Evolutionary conservation across 2,888 invertebrate species (phyloP).

Genomic region (Leucoma salicis): DNA sequence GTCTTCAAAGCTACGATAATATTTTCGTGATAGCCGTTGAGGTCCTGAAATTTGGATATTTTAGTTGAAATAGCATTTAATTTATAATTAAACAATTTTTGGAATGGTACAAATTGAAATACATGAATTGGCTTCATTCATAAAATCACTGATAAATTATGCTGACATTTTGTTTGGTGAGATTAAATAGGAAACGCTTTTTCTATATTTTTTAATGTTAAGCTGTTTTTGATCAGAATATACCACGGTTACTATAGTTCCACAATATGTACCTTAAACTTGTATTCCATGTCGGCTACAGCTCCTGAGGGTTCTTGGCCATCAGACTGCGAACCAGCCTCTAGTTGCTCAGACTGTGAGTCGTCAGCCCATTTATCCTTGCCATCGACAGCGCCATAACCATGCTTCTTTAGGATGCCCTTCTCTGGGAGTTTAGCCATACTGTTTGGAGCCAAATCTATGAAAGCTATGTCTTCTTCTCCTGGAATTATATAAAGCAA

Average conservation of each 20-base stretch:
- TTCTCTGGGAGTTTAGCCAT: constrained; percentile 92
- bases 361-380: constrained; percentile 90
- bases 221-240: no score
- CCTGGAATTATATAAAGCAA: constrained; percentile 63
- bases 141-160: no score
- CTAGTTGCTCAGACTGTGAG: constrained; percentile 87
- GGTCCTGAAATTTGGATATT: constrained; percentile 91
- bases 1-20: constrained; percentile 94
- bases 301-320: constrained; percentile 85
- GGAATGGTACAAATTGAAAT: no score
- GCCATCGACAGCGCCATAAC: constrained; percentile 88
- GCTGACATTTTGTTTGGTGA: no score
- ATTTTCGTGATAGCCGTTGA: constrained; percentile 96
- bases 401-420: constrained; percentile 95
- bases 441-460: constrained; percentile 89
- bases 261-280: constrained; percentile 83
- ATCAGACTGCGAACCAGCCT: constrained; percentile 86
- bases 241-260: no score
- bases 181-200: no score
- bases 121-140: no score
- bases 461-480: constrained; percentile 92
- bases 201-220: no score
- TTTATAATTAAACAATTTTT: no score
- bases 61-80: no score
- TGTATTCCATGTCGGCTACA: constrained; percentile 91